phyloP scores from a whole-genome alignment of 2,797 vertebrate genomes.

The Geotrypetes seraphini region DNA sequence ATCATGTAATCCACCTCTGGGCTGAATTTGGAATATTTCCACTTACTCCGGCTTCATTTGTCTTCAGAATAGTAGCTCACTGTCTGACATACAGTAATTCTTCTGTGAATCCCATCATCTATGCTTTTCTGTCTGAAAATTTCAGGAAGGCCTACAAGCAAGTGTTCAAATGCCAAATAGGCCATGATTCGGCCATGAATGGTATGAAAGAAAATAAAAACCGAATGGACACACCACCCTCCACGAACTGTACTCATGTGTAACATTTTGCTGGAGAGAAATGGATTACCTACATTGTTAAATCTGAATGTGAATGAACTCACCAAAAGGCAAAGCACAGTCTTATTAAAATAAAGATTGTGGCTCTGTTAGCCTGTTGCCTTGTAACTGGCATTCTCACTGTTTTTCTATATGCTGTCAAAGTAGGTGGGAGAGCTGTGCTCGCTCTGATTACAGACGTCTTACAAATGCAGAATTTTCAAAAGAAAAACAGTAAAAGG shows the following conservation, averaged over 20 bases:
- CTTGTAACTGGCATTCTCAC: neutral
- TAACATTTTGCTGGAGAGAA: conserved; percentile 53
- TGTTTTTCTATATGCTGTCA: neutral
- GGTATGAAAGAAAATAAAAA: conserved; percentile 72
- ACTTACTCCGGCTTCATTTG: conserved; percentile 85
- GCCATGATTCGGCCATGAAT: conserved; percentile 48
- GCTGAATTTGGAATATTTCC: conserved; percentile 90
- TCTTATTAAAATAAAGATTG: neutral
- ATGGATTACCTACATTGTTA: neutral
- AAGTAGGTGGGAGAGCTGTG: conserved; percentile 6
- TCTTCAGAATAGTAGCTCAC: conserved; percentile 80
- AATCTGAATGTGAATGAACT: neutral
- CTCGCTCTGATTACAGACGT: no score
- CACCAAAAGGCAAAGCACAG: conserved; percentile 11
- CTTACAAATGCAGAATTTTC: neutral
- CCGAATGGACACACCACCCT: conserved; percentile 72
- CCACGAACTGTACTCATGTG: conserved; percentile 86
- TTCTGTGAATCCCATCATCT: conserved; percentile 94
- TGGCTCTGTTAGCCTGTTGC: neutral
- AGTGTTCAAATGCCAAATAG: conserved; percentile 78
- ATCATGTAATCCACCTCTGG: conserved; percentile 89
- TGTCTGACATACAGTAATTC: conserved; percentile 97
- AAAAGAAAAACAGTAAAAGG: no score
- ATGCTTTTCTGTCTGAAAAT: conserved; percentile 93
- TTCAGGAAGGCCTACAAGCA: conserved; percentile 94